Base-by-base conservation (phyloP, 53 echinoderm and acorn worm species). In the Arbacia lixula region DNA sequence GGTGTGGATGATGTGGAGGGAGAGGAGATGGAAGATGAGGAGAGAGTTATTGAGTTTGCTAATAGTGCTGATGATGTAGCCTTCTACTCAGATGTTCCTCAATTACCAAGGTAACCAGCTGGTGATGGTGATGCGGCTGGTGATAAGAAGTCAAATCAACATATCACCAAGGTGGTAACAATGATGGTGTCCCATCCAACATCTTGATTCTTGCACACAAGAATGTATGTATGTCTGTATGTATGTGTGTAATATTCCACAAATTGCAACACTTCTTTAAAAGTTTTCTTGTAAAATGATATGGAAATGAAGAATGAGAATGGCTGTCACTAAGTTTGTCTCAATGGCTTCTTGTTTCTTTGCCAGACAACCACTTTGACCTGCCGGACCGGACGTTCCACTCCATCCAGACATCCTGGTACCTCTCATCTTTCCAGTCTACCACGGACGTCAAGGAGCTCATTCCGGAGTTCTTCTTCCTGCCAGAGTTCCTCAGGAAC, bases 391-490 rank as follows among this genome's bases (percentile, higher is more conserved):
- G 98, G 52, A 98, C 98, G 14, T 98, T 98, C 76, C 98, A 98
- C 35, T 98, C 88, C 12, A 56, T 98, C 41, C 84, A 94, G 46
- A 98, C 98, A 33, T 91, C 91, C 25, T 98, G 98, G 98, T 84
- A 83, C 24, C 89, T 98, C 0, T 98, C 98, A 25, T 94, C 98
- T 39, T 94, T 74, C 84, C 92, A 98, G 43, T 98, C 98, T 26
- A 86, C 88, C 54, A 92, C 98, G 4, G 98, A 98, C 75, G 98
- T 98, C 75, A 98, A 98, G 62, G 98, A 98, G 84, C 94, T 98
- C 74, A 94, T 98, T 22, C 94, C 98, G 25, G 98, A 98, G 78
- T 98, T 98, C 86, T 98, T 98, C 94, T 98, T 98, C 89, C 66
- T 92, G 51, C 98, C 98, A 62, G 94, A 98, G 68, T 98, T 98